Evolutionary conservation across 2,113 vertebrate species (phyloP).

Genomic region (Pristiophorus japonicus): DNA sequence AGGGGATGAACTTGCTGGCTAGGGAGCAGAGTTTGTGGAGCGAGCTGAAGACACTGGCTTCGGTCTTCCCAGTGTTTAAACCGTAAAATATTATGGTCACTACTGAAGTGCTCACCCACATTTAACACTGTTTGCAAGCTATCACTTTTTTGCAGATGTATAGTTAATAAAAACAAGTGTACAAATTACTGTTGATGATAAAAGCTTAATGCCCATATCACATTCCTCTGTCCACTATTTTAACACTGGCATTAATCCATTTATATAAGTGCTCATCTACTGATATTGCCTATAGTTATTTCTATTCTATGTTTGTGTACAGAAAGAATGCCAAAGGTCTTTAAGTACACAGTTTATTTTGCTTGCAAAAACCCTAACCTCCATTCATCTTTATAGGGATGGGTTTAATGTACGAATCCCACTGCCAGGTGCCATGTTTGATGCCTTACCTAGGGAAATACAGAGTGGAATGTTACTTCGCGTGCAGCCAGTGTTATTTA

Average conservation of each 20-base stretch:
- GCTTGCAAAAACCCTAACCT: neutral
- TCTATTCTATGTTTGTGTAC: neutral
- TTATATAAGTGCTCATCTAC: neutral
- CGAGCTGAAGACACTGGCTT: neutral
- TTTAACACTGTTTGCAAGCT: neutral
- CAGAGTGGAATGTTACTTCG: conserved; percentile 95
- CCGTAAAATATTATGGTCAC: neutral
- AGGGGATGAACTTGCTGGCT: neutral
- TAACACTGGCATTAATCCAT: neutral
- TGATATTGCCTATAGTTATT: neutral
- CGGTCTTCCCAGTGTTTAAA: neutral
- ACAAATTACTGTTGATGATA: neutral
- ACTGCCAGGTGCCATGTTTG: conserved; percentile 84
- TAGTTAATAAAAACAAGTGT: neutral
- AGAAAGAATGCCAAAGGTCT: neutral
- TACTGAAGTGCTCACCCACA: neutral
- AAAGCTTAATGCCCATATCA: neutral
- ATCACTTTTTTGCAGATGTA: neutral
- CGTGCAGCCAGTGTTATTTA: conserved; percentile 94
- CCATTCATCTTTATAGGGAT: conserved; percentile 55
- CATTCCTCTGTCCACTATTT: neutral
- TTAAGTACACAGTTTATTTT: neutral
- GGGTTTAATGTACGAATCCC: conserved; percentile 96
- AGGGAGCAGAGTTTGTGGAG: neutral
- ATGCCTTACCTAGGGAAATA: conserved; percentile 84